phyloP scores from a whole-genome alignment of 2,113 vertebrate species.

The Notothenia rossii region DNA sequence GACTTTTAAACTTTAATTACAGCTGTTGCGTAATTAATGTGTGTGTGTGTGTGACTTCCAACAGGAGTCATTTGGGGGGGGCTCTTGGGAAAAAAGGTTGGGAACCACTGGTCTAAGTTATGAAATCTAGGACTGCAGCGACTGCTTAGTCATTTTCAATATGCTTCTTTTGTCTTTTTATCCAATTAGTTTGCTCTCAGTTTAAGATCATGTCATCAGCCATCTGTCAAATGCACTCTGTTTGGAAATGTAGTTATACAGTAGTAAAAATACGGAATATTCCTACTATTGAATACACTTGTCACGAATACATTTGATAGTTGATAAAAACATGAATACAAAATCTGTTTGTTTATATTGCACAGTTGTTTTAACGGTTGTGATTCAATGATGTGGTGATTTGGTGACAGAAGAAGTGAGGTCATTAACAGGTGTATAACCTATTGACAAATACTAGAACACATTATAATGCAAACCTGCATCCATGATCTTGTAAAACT shows the following conservation, averaged over 20 bases:
- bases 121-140: constrained; percentile 42
- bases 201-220: constrained; percentile 4
- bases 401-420: not conserved
- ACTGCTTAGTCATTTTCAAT: constrained; percentile 26
- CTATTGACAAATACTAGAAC: constrained; percentile 16
- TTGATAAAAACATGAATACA: not conserved
- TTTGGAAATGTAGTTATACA: not conserved
- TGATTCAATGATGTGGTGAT: not conserved
- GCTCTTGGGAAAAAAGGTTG: no score
- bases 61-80: no score
- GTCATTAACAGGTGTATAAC: constrained; percentile 1
- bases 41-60: no score
- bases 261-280: not conserved
- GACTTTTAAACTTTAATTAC: no score
- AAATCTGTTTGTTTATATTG: not conserved
- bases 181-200: not conserved
- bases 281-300: not conserved
- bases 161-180: constrained; percentile 14
- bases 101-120: constrained; percentile 21
- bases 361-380: not conserved
- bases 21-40: no score
- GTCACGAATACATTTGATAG: not conserved
- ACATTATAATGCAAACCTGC: constrained; percentile 32
- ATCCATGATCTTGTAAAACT: constrained; percentile 26
- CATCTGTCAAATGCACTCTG: constrained; percentile 1